A percentile compares a stretch with the other conserved stretches of the same genome.
These are phyloP conservation scores for Zeus faber DNA, from an alignment of 2,113 vertebrate genomes.

Conservation along the genomic window DNA sequence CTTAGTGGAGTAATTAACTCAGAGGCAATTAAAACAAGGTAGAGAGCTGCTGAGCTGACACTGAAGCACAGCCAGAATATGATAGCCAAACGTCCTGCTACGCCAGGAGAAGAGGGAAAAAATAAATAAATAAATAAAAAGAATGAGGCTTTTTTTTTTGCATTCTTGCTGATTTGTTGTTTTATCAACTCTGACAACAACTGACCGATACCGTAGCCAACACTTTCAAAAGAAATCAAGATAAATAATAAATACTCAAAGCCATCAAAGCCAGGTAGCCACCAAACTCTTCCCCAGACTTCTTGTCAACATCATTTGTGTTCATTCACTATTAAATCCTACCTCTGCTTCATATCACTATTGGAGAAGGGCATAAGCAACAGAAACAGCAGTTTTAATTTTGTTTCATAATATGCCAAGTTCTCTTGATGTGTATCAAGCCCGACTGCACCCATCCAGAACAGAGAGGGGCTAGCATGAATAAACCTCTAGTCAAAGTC, in stretches of 20 bases:
- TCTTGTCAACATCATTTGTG: background rate
- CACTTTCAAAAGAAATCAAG: too few species aligned
- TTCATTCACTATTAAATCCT: background rate
- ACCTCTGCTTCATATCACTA: background rate
- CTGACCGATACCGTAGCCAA: too few species aligned
- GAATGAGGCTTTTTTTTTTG: constrained; percentile 27
- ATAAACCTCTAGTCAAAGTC: constrained; percentile 30
- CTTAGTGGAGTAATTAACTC: constrained; percentile 74
- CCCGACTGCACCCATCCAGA: constrained; percentile 9
- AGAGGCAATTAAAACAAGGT: constrained; percentile 75
- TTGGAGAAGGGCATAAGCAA: background rate
- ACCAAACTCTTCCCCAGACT: background rate
- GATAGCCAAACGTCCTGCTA: constrained; percentile 36
- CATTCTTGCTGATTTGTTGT: constrained; percentile 41
- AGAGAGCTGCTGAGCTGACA: constrained; percentile 66
- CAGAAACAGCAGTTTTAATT: background rate
- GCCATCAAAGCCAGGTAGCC: background rate
- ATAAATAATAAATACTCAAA: background rate
- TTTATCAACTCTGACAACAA: too few species aligned
- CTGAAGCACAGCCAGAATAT: constrained; percentile 47
- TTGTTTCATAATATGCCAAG: too few species aligned
- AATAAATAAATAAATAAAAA: too few species aligned
- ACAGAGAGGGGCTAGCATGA: constrained; percentile 23
- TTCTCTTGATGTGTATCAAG: too few species aligned
- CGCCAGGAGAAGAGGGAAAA: constrained; percentile 29